Evolutionary conservation across 2,888 invertebrate species (phyloP).

Genomic region (Chrysotoxum bicinctum): DNA sequence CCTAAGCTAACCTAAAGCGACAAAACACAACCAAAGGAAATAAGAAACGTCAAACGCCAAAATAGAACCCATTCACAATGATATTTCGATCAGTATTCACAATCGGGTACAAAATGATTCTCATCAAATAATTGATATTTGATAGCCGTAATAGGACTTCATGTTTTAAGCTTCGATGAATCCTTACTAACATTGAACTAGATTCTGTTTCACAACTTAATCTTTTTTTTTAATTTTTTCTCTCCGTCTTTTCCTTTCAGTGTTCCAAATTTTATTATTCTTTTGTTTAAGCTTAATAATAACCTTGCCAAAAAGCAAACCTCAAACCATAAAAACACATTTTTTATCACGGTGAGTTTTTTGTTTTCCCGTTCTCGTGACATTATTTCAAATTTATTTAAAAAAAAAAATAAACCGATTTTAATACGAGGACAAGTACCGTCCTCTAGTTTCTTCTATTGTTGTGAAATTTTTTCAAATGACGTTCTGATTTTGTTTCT

Average conservation of each 20-base stretch:
- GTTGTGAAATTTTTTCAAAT: conserved; percentile 11
- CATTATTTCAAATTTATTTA: not conserved
- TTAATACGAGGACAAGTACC: conserved; percentile 6
- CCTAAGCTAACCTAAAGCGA: too few relatives aligned
- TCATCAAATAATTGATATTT: too few relatives aligned
- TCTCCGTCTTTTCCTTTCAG: not conserved
- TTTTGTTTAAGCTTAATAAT: conserved; percentile 1
- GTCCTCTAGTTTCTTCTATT: not conserved
- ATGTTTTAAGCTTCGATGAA: too few relatives aligned
- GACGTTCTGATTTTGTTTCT: not conserved
- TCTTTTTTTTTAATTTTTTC: not conserved
- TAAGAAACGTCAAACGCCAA: too few relatives aligned
- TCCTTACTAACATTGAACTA: not conserved
- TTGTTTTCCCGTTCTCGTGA: not conserved
- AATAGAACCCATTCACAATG: too few relatives aligned
- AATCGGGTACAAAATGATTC: too few relatives aligned
- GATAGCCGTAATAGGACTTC: too few relatives aligned
- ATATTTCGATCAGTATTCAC: too few relatives aligned
- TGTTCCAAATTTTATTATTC: not conserved
- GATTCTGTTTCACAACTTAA: not conserved
- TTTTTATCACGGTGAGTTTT: not conserved
- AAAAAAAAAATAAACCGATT: not conserved
- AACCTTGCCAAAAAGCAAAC: not conserved
- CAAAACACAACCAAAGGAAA: too few relatives aligned
- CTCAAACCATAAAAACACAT: not conserved